Evolutionary conservation across 2,113 vertebrate species (phyloP).

Genomic region (Cavia aperea): DNA sequence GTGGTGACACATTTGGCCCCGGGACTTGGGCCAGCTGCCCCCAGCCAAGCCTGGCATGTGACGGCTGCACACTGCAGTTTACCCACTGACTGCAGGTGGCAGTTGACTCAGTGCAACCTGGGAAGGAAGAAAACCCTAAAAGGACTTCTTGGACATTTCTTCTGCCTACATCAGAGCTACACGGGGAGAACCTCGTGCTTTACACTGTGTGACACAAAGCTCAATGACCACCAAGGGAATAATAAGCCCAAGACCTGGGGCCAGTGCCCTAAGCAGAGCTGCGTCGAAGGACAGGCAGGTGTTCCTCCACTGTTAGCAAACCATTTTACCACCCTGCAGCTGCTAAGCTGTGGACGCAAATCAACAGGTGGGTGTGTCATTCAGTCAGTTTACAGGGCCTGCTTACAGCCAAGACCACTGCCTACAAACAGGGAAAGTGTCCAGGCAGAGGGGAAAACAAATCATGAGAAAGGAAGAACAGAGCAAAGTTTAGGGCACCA

Average conservation of each 20-base stretch:
- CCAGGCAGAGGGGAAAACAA: not conserved
- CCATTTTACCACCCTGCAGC: not conserved
- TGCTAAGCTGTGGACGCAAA: not conserved
- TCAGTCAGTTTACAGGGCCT: not conserved
- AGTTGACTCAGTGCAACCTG: not conserved
- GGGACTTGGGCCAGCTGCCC: not conserved
- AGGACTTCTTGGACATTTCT: not conserved
- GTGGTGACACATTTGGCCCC: fast-evolving
- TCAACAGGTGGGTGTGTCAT: not conserved
- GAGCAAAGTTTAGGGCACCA: not conserved
- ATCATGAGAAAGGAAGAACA: not conserved
- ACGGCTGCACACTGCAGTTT: fast-evolving
- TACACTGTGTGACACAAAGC: too few relatives aligned
- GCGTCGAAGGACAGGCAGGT: fast-evolving
- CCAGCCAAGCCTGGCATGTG: fast-evolving
- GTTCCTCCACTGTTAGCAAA: not conserved
- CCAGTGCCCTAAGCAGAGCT: not conserved
- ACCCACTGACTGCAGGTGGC: not conserved
- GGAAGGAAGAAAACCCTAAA: too few relatives aligned
- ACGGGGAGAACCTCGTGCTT: not conserved
- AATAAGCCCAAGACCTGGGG: not conserved
- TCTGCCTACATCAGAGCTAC: not conserved
- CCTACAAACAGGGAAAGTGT: not conserved
- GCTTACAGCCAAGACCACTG: not conserved
- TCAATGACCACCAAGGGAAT: not conserved